Base-by-base conservation (phyloP, 2,797 vertebrate genomes). In the Staurois parvus region DNA sequence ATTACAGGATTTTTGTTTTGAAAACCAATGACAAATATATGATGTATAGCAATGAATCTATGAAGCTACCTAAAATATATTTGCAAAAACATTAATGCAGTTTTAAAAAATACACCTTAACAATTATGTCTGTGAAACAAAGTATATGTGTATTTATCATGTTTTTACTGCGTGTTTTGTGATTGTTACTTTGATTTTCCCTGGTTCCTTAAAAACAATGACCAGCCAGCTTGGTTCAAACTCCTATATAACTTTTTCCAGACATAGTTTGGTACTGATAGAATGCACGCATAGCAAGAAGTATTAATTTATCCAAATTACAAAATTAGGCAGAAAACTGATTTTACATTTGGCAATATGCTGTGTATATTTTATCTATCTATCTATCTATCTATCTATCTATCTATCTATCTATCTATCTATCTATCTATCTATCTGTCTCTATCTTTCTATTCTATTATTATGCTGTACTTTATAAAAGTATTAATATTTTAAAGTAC, bases 371-470 rank as follows among this genome's bases (percentile, higher is more conserved):
- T 15, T 45, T 13, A 45, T 45, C 12, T 13, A 45, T 45, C 40
- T 42, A 68, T 68, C 52, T 19, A 59, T 19, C 56, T 59, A 64
- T 64, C 15, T 24, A 32, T 70, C 13, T 70, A 37, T 70, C 28
- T 70, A 37, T 70, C 28, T 70, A 70, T 70, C 13, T 34, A 70
- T 70, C 29, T 70, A 37, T 70, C 28, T 70, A 34, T 34, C 13
- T 34, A 32, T 70, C 30, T 70, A 32, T 19, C 28, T 70, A 34
- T 70, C 12, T 32, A 32, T 37, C 12, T 37, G 37, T 70, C 13
- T 34, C n/a, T n/a, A n/a, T n/a, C 32, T 2, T 32, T 32, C 2
- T 32, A 34, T 34, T 34, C 32, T 34, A 34, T 34, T 34, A 34
- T 34, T 2, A 34, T 34, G 32, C 32, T 34, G 32, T 6, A 34